These are phyloP conservation scores for Elephantulus edwardii DNA, from an alignment of 2,113 vertebrate species.

Conservation along the genomic window DNA sequence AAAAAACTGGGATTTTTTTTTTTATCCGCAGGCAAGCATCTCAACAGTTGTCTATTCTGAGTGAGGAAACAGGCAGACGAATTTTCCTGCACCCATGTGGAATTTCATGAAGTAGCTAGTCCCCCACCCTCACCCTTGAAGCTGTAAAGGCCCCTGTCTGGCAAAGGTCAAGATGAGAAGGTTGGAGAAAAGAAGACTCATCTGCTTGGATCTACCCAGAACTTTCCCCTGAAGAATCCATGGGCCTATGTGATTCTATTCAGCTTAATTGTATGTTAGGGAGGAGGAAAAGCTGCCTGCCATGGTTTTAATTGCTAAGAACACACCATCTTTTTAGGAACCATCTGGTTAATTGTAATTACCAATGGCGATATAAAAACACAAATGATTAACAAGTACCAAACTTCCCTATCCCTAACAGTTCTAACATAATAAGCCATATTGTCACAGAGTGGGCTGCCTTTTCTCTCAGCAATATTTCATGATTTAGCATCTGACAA, in stretches of 20 bases:
- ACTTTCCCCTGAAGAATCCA: conserved; percentile 56
- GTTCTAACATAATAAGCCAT: conserved; percentile 50
- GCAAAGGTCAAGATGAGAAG: conserved; percentile 44
- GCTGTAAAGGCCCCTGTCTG: conserved; percentile 52
- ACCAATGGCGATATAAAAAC: conserved; percentile 67
- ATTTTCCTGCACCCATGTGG: background rate
- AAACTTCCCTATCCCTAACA: conserved; percentile 51
- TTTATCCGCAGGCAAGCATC: conserved; percentile 19
- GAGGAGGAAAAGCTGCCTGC: conserved; percentile 58
- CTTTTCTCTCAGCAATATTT: conserved; percentile 64
- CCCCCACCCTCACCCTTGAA: background rate
- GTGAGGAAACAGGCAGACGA: background rate
- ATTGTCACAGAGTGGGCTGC: conserved; percentile 32
- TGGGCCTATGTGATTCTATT: conserved; percentile 57
- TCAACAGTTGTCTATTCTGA: conserved; percentile 7
- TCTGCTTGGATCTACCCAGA: conserved; percentile 33
- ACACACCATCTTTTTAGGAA: conserved; percentile 69
- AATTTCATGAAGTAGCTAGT: background rate
- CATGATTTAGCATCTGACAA: conserved; percentile 65
- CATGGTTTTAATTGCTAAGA: conserved; percentile 69
- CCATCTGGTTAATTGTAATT: conserved; percentile 78
- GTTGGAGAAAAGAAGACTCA: conserved; percentile 25
- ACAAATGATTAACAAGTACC: conserved; percentile 68
- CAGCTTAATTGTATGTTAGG: conserved; percentile 73
- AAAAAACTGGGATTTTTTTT: no score